These are phyloP conservation scores for Agriopis aurantiaria DNA, from an alignment of 2,888 invertebrate species.

Conservation along the genomic window DNA sequence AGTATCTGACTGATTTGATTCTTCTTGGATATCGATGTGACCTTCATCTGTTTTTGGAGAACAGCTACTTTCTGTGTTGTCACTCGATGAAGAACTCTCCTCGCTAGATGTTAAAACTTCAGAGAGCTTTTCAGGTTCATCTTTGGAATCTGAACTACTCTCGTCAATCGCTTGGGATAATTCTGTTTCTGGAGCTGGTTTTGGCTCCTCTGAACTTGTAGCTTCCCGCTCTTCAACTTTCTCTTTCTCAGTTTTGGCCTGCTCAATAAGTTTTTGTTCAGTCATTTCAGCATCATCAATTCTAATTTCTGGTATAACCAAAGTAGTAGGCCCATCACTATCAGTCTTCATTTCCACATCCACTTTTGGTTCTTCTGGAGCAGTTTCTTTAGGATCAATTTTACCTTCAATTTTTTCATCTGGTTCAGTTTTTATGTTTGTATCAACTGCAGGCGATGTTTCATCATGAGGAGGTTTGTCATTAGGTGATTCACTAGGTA, in stretches of 20 bases:
- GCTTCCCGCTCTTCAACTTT: conserved; percentile 48
- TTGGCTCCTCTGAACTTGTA: conserved; percentile 40
- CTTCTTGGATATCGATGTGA: conserved; percentile 64
- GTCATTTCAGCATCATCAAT: conserved; percentile 79
- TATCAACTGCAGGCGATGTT: conserved; percentile 40
- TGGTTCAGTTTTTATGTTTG: conserved; percentile 43
- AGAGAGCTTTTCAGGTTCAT: conserved; percentile 70
- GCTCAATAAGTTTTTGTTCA: conserved; percentile 69
- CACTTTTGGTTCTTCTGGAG: conserved; percentile 55
- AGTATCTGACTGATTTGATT: conserved; percentile 61
- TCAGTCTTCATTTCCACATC: conserved; percentile 67
- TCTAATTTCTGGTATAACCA: conserved; percentile 78
- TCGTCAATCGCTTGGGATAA: conserved; percentile 64
- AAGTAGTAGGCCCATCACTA: conserved; percentile 48
- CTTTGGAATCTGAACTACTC: conserved; percentile 77
- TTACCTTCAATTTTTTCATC: conserved; percentile 53
- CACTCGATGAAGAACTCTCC: conserved; percentile 81
- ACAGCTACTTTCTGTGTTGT: conserved; percentile 79
- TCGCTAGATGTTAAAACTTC: conserved; percentile 78
- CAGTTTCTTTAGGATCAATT: conserved; percentile 25
- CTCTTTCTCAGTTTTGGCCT: conserved; percentile 56
- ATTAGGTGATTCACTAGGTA: conserved; percentile 58
- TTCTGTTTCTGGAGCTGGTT: conserved; percentile 52
- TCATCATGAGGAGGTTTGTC: conserved; percentile 47
- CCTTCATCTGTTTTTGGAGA: conserved; percentile 74